Evolutionary conservation across 1,140 invertebrate species (phyloP), one percentile per base, ranked within the genome.

Genomic region (Solen grandis): DNA sequence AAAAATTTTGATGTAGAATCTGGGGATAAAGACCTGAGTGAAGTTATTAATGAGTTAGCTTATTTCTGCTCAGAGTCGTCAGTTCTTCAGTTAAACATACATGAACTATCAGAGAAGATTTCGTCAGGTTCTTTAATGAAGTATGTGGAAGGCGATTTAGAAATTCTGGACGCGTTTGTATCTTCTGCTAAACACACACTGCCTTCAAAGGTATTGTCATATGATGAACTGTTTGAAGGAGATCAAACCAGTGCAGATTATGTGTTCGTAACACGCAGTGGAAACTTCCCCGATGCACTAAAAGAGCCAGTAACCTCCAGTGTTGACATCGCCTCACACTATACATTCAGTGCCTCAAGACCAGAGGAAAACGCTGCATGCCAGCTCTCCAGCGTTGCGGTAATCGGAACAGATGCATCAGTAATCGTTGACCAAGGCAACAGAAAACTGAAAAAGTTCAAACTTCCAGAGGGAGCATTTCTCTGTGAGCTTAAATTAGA

Each of bases 401-500:
- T 80, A 16, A 46, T 63, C 8, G 66, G 65, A 5, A 72, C 68
- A 19, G 63, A 66, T 5, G 54, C 66, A 1, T 36, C 36, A 2
- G 31, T 80, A n/a, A n/a, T 80, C 1, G 66, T 72, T 22, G 77
- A 80, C 33, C 77, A 80, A 35, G 36, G 27, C 25, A 80, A 80
- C 59, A 80, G 54, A 33, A 70, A 72, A 19, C 19, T 76, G n/a
- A 80, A 80, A 57, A 80, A 80, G 54, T 80, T 70, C 25, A 80
- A 80, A 72, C 16, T 80, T n/a, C 77, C 77, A 41, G 77, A 80
- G 35, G 77, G 77, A 27, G 3, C 14, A n/a, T 72, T 80, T 63
- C 33, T 80, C 29, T 27, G 35, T 54, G 77, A 80, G 5, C 33
- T 80, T 14, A n/a, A 3, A 8, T 13, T 80, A 19, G 57, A 33